Percentiles rank a stretch among this genome's conserved stretches.
Conservation (phyloP, 2,888 invertebrate genomes). For the Drosophila barbarae region DNA sequence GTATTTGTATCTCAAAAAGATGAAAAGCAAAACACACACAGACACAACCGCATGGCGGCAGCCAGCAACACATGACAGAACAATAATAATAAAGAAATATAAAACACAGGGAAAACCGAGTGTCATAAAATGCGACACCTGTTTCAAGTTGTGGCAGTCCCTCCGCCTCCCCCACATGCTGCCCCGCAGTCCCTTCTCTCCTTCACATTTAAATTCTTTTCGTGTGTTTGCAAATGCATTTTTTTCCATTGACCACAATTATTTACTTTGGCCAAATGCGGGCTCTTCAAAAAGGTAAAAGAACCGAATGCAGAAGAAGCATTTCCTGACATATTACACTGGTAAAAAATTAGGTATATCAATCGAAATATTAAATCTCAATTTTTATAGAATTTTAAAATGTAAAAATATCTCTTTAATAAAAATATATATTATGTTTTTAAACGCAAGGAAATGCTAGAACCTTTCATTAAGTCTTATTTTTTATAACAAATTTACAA, state of each 20-base stretch:
- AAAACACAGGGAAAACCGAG: slow-evolving; percentile 24
- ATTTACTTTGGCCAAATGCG: slow-evolving; percentile 48
- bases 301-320: slow-evolving; percentile 14
- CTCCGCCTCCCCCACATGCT: not conserved
- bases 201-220: slow-evolving; percentile 11
- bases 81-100: slow-evolving; percentile 39
- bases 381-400: no score
- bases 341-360: not conserved
- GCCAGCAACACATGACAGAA: slow-evolving; percentile 49
- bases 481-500: no score
- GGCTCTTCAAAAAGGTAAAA: slow-evolving; percentile 27
- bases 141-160: slow-evolving; percentile 52
- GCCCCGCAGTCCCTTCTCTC: not conserved
- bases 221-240: slow-evolving; percentile 44
- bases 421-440: no score
- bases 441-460: no score
- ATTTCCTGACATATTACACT: slow-evolving; percentile 14
- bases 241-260: slow-evolving; percentile 38
- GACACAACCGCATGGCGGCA: slow-evolving; percentile 18
- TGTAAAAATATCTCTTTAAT: no score
- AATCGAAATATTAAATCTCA: not conserved
- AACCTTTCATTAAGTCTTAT: no score
- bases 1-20: slow-evolving; percentile 7
- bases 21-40: slow-evolving; percentile 31
- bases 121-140: slow-evolving; percentile 53